These are phyloP conservation scores for Amphipoea oculea DNA, from an alignment of 2,888 invertebrate genomes.

Conservation along the genomic window DNA sequence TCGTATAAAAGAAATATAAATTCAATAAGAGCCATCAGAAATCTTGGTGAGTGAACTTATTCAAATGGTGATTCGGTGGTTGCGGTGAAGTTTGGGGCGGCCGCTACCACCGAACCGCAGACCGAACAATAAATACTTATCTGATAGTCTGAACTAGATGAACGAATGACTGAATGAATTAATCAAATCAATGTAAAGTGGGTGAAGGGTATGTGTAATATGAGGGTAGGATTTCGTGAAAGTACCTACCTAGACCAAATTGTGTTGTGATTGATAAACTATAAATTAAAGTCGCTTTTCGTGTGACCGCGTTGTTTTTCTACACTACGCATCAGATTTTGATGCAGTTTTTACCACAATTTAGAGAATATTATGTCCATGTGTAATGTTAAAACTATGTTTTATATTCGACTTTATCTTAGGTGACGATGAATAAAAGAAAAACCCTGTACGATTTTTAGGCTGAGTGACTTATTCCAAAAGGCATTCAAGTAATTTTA, in stretches of 20 bases:
- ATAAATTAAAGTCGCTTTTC: not conserved
- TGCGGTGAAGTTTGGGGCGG: constrained; percentile 65
- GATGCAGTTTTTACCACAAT: not conserved
- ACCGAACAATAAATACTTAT: constrained; percentile 67
- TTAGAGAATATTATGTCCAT: not conserved
- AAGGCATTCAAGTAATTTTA: not conserved
- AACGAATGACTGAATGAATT: constrained; percentile 42
- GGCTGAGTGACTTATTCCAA: not conserved
- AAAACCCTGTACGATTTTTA: not conserved
- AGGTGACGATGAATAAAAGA: not conserved
- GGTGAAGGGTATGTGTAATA: not conserved
- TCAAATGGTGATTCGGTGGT: constrained; percentile 50
- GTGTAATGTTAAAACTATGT: no score
- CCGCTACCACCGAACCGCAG: constrained; percentile 61
- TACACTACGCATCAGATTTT: not conserved
- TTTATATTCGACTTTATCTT: not conserved
- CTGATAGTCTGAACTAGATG: constrained; percentile 48
- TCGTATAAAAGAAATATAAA: not conserved
- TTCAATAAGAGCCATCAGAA: constrained; percentile 16
- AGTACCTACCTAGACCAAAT: not conserved
- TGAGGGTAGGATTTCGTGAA: not conserved
- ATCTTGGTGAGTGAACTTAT: constrained; percentile 57
- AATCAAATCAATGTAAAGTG: constrained; percentile 38
- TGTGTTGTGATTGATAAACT: not conserved
- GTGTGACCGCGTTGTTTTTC: not conserved